Evolutionary conservation across 2,888 invertebrate species (phyloP), one percentile per base, ranked within the genome.

Genomic region (Salticus scenicus): DNA sequence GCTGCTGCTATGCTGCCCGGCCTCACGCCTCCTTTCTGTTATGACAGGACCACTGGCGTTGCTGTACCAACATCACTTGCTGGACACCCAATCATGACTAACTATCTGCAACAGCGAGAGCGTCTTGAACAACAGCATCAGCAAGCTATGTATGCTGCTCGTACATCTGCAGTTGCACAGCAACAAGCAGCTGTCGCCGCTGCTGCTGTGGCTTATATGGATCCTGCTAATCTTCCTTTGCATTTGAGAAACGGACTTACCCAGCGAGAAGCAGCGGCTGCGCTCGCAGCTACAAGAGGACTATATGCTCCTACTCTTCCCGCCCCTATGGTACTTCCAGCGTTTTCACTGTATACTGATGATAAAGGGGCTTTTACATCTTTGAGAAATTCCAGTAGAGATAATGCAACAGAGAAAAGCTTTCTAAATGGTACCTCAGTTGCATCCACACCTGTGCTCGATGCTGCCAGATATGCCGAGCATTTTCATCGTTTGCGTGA

Each of bases 321-420:
- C 30, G 47, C 78, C 4, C 78, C 84, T 1, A 78, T 87, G 80
- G 78, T 84, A 47, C 75, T 88, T 30, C 88, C 88, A 20, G 87
- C 85, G 10, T 87, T 79, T 51, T 84, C 87, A 8, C 67, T 87
- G 4, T 87, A 79, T 42, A 79, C 87, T 10, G 87, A 87, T 64
- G 87, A 87, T 17, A 87, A 87, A 63, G 87, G 87, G 1, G 87
- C 87, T 10, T 87, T 87, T 42, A 84, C 80, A 14, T 80, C 87
- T 0, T 27, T 87, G 17, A 57, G 87, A n/a, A 78, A 85, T 64
- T 51, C 83, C 14, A 30, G 51, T 1, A 66, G 42, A 4, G 51
- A 37, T n/a, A 63, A 57, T 24, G 72, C 76, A 12, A 30, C 66
- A 10, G 80, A 87, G 1, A 82, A 74, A 30, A 67, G 30, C 57